phyloP scores from a whole-genome alignment of 2,888 invertebrate species.

The Drosophila dives region DNA sequence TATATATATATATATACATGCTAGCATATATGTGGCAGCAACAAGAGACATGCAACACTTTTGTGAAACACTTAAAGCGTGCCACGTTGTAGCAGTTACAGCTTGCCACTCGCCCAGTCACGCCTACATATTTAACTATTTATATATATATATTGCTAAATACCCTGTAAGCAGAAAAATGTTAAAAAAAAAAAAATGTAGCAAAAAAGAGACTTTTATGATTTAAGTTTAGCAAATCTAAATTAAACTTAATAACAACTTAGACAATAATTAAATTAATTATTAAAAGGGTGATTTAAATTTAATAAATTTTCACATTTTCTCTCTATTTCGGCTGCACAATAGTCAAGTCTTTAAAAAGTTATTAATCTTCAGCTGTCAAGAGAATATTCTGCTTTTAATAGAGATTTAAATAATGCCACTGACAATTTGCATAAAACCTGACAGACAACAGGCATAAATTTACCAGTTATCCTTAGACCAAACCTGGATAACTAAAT shows the following conservation, averaged over 20 bases:
- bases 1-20: conserved; percentile 45
- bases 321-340: not conserved
- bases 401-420: conserved; percentile 67
- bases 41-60: conserved; percentile 68
- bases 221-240: not conserved
- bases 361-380: conserved; percentile 73
- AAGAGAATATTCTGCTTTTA: conserved; percentile 74
- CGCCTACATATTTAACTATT: conserved; percentile 71
- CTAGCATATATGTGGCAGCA: conserved; percentile 19
- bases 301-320: not conserved
- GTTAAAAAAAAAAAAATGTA: not conserved
- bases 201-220: no score
- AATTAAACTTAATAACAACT: not conserved
- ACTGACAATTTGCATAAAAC: conserved; percentile 70
- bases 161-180: conserved; percentile 17
- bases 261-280: not conserved
- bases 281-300: conserved; percentile 9
- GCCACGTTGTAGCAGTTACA: conserved; percentile 33
- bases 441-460: conserved; percentile 31
- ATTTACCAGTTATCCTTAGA: conserved; percentile 19
- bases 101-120: conserved; percentile 35
- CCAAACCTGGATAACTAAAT: conserved; percentile 14
- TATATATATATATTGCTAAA: conserved; percentile 61
- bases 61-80: conserved; percentile 52
- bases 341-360: conserved; percentile 47